A percentile compares a stretch with the other conserved stretches of the same genome.
Evolutionary conservation across 2,797 vertebrate species (phyloP).

Genomic region (Acestrorhynchus altus): DNA sequence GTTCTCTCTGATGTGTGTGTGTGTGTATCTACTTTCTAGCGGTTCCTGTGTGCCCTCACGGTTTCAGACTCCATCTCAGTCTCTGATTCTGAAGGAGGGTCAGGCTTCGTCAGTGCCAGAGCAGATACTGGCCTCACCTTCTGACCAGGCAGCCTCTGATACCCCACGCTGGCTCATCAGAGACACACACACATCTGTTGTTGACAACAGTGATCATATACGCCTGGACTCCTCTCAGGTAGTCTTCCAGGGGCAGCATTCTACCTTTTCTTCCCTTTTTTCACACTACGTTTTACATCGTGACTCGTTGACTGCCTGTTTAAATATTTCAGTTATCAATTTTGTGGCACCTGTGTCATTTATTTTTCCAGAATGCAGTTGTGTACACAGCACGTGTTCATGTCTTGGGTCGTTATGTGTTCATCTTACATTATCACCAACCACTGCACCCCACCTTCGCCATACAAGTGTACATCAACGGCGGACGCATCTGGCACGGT

Average conservation of each 20-base stretch:
- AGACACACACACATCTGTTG: conserved; percentile 71
- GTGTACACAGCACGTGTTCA: conserved; percentile 84
- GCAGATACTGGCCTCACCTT: conserved; percentile 70
- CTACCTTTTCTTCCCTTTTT: too few relatives aligned
- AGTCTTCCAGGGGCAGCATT: conserved; percentile 1
- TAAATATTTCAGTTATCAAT: neutral
- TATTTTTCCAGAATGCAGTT: conserved; percentile 81
- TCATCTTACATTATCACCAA: conserved; percentile 93
- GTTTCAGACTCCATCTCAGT: conserved; percentile 89
- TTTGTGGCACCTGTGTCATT: conserved; percentile 20
- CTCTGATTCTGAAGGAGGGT: conserved; percentile 84
- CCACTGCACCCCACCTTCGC: conserved; percentile 85
- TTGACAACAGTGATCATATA: conserved; percentile 76
- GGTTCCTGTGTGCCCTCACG: conserved; percentile 88
- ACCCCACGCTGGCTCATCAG: conserved; percentile 54
- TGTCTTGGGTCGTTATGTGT: conserved; percentile 86
- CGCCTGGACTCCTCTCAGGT: conserved; percentile 82
- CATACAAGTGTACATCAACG: conserved; percentile 85
- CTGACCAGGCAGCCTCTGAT: conserved; percentile 55
- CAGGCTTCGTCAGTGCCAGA: conserved; percentile 79
- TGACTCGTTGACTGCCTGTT: too few relatives aligned
- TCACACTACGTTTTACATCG: too few relatives aligned
- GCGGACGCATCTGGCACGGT: conserved; percentile 94
- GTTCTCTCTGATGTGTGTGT: too few relatives aligned
- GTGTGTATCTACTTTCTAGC: conserved; percentile 64